Percentiles rank a stretch among this genome's conserved stretches.
phyloP scores from a whole-genome alignment of 2,797 vertebrate species.

The Gambusia yucatana region DNA sequence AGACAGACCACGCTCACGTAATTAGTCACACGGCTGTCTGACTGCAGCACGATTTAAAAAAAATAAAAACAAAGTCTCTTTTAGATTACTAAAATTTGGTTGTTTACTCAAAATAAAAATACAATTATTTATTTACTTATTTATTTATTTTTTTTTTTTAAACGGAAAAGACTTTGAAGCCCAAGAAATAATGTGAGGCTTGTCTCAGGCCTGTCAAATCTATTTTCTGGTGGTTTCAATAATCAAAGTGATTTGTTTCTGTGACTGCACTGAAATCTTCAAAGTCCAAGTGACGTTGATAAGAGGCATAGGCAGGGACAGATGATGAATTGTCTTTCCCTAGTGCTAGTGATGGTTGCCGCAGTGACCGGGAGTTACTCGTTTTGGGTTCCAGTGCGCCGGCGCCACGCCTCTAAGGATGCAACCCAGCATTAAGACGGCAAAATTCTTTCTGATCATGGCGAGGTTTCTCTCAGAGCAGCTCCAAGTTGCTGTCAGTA shows the following conservation, averaged over 20 bases:
- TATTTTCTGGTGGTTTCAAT: slow-evolving; percentile 7
- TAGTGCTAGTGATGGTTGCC: slow-evolving; percentile 10
- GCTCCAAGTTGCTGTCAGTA: background rate
- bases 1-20: slow-evolving; percentile 22
- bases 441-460: background rate
- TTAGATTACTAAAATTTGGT: background rate
- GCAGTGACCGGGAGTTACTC: background rate
- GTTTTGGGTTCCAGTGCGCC: slow-evolving; percentile 1
- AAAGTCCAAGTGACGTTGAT: slow-evolving; percentile 12
- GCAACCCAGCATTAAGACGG: background rate
- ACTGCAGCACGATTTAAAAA: background rate
- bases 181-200: slow-evolving; percentile 3
- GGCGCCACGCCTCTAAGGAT: background rate
- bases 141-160: background rate
- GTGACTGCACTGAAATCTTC: background rate
- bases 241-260: slow-evolving; percentile 14
- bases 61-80: background rate
- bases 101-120: slow-evolving; percentile 9
- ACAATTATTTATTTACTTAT: background rate
- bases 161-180: slow-evolving; percentile 17
- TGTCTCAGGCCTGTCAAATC: slow-evolving; percentile 13
- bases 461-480: background rate
- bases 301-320: slow-evolving; percentile 5
- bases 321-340: slow-evolving; percentile 23
- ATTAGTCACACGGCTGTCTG: slow-evolving; percentile 25